Evolutionary conservation across 64 coral and sea anemone species (phyloP), one percentile per base, ranked within the genome.

Genomic region (Catalaphyllia jardinei): DNA sequence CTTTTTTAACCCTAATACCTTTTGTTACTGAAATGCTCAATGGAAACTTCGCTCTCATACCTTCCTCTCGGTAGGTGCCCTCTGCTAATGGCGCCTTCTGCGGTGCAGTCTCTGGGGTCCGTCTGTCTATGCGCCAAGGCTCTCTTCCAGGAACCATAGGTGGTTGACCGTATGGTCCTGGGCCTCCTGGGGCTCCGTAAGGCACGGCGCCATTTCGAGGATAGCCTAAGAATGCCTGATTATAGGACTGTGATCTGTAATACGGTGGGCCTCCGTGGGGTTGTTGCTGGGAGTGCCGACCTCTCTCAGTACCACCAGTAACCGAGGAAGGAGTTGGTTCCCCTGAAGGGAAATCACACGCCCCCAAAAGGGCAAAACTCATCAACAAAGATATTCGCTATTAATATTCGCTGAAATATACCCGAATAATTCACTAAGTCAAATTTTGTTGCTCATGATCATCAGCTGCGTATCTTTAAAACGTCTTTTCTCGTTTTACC

Each of bases 271-370:
- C 90, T 51, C 81, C 81, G 51, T 85, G 81, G 0, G 38, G 87
- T 22, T 14, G 87, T 24, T 14, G 87, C 87, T 91, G 95, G 19
- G 87, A 76, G 71, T 88, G 83, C 60, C 80, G 77, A 51, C 54
- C 31, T 39, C 57, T 96, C 29, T 90, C 80, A 50, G 61, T 96
- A 46, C 72, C 88, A 50, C 76, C 69, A 39, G 77, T 96, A 20
- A 91, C 55, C 30, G 91, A 93, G 12, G 95, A 80, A 49, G 94
- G 94, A 49, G 94, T 96, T 24, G 92, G 91, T 77, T 96, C 91
- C 71, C 89, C 94, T 95, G 16, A 38, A 63, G 1, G 29, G 31
- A 31, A 74, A 61, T 6, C 42, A 46, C 42, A 46, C 42, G 42
- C 5, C 42, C 42, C 52, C 6, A 64, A 29, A 19, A 86, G 4